Conservation (phyloP, 2,888 invertebrate genomes). For the Heliconius hortense region DNA sequence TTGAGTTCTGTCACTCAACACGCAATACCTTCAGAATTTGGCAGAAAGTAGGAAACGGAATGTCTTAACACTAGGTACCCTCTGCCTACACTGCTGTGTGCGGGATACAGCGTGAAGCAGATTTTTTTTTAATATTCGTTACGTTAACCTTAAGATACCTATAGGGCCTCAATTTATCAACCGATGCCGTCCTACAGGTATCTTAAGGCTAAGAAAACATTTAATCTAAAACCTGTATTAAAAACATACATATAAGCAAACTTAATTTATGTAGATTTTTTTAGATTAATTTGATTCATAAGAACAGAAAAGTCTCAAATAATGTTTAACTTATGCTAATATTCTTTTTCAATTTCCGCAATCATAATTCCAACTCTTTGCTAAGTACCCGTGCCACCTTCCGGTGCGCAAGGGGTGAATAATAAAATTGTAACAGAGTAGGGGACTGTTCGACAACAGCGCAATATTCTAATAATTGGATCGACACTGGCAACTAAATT, state of each 20-base stretch:
- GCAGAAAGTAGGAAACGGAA: no score
- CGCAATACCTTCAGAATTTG: no score
- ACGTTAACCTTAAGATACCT: no score
- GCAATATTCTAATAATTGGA: constrained; percentile 64
- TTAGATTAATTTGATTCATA: constrained; percentile 7
- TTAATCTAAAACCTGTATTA: not conserved
- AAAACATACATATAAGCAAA: not conserved
- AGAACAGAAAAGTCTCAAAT: constrained; percentile 9
- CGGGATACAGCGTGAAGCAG: no score
- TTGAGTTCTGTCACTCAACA: no score
- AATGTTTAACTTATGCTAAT: constrained; percentile 28
- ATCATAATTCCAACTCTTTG: constrained; percentile 28
- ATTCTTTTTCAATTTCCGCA: constrained; percentile 34
- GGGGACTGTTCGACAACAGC: constrained; percentile 47
- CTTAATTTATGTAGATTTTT: not conserved
- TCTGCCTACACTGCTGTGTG: no score
- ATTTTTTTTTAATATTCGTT: no score
- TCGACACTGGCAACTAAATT: constrained; percentile 64
- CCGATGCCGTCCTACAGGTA: no score
- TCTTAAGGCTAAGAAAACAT: not conserved
- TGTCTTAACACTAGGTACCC: no score
- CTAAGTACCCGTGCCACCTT: constrained; percentile 40
- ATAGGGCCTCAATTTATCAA: no score
- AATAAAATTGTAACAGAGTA: constrained; percentile 52
- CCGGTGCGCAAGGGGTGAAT: constrained; percentile 53